Evolutionary conservation across 1,140 invertebrate species (phyloP).

Genomic region (Bombus sylvicola): DNA sequence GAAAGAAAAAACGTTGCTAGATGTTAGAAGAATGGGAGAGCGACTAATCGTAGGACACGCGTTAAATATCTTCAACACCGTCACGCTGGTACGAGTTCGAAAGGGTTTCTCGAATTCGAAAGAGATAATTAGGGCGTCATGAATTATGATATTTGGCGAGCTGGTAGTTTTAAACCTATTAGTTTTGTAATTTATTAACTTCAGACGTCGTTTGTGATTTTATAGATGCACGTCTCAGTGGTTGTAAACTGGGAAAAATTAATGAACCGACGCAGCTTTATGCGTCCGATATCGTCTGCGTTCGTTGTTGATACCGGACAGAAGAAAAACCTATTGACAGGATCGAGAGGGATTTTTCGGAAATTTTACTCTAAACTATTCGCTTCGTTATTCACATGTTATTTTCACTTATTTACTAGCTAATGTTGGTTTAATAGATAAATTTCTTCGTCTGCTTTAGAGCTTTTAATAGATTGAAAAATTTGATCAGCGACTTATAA

Average conservation of each 20-base stretch:
- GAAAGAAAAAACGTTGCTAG: constrained; percentile 24
- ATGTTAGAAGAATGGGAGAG: constrained; percentile 46
- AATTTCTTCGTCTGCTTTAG: neutral
- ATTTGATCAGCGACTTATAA: neutral
- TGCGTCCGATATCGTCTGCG: neutral
- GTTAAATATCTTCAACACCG: constrained; percentile 51
- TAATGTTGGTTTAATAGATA: neutral
- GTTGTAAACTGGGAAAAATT: neutral
- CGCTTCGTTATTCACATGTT: too few species aligned
- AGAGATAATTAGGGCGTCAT: constrained; percentile 12
- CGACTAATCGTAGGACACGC: constrained; percentile 57
- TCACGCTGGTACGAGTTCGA: constrained; percentile 21
- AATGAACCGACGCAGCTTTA: neutral
- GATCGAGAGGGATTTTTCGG: neutral
- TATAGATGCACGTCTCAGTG: neutral
- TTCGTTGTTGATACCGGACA: neutral
- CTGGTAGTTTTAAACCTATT: neutral
- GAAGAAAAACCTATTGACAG: neutral
- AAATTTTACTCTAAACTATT: neutral
- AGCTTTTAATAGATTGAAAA: neutral
- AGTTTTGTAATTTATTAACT: neutral
- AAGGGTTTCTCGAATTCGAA: constrained; percentile 24
- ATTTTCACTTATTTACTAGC: neutral
- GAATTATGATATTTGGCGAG: constrained; percentile 12
- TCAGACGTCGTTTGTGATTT: neutral